Conservation (phyloP, 2,888 invertebrate species). For the Corbicula japonica region DNA sequence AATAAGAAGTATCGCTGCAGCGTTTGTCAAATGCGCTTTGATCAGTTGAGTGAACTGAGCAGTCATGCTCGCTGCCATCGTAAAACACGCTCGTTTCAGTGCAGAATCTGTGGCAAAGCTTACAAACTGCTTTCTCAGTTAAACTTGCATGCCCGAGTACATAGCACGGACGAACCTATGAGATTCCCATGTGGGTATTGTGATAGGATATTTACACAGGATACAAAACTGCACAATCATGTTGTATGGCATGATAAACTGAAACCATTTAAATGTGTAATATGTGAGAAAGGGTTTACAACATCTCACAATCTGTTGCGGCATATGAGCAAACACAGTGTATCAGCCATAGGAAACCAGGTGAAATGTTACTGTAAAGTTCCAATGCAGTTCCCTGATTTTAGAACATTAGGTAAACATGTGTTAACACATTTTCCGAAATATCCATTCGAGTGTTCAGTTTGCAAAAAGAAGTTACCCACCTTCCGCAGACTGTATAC, state of each 20-base stretch:
- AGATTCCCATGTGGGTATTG: constrained; percentile 21
- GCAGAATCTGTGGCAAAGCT: constrained; percentile 17
- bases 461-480: constrained; percentile 17
- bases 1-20: constrained; percentile 28
- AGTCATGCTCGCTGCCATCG: constrained; percentile 25
- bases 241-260: constrained; percentile 26
- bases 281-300: constrained; percentile 23
- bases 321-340: constrained; percentile 29
- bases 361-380: constrained; percentile 13
- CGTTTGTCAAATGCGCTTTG: constrained; percentile 28
- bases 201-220: constrained; percentile 11
- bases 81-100: constrained; percentile 14
- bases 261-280: constrained; percentile 25
- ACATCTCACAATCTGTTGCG: constrained; percentile 8
- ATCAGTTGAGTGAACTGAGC: constrained; percentile 1
- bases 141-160: constrained; percentile 21
- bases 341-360: no score
- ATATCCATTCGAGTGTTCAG: constrained; percentile 21
- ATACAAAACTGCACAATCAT: constrained; percentile 31
- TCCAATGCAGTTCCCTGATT: constrained; percentile 9
- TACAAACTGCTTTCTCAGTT: constrained; percentile 31
- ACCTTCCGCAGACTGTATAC: constrained; percentile 22
- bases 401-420: constrained; percentile 13
- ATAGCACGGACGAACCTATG: neutral
- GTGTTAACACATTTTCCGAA: constrained; percentile 10